Evolutionary conservation across 1,140 invertebrate species (phyloP).

Genomic region (Aphidius ervi): DNA sequence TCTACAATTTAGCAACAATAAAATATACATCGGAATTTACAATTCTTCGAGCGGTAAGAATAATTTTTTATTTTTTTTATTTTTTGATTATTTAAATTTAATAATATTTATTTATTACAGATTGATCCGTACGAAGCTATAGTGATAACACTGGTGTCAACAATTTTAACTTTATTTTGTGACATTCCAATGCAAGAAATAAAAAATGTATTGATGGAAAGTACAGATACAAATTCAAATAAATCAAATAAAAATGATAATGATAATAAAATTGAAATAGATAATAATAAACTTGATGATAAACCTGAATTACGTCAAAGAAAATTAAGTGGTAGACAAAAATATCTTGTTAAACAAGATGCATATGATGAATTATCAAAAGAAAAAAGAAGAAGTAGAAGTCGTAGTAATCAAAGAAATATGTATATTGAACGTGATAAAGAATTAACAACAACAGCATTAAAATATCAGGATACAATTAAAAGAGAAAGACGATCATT

Average conservation of each 20-base stretch:
- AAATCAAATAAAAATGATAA: slow-evolving; percentile 21
- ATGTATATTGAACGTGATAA: slow-evolving; percentile 8
- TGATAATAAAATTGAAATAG: slow-evolving; percentile 24
- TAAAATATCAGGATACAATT: slow-evolving; percentile 24
- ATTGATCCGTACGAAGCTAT: slow-evolving; percentile 43
- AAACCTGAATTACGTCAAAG: not conserved
- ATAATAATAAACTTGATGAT: slow-evolving; percentile 9
- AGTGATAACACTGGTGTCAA: slow-evolving; percentile 39
- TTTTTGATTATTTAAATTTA: slow-evolving; percentile 16
- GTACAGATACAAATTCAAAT: slow-evolving; percentile 28
- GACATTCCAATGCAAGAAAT: slow-evolving; percentile 57
- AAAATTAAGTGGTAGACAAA: slow-evolving; percentile 7
- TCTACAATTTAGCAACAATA: slow-evolving; percentile 58
- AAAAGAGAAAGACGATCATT: slow-evolving; percentile 31
- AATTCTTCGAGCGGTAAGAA: slow-evolving; percentile 52
- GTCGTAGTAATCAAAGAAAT: slow-evolving; percentile 24
- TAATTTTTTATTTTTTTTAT: slow-evolving; percentile 13
- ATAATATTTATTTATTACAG: slow-evolving; percentile 37
- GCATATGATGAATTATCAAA: slow-evolving; percentile 17
- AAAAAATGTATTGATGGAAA: slow-evolving; percentile 49
- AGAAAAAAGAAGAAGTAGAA: slow-evolving; percentile 20
- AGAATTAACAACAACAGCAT: slow-evolving; percentile 20
- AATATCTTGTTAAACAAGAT: slow-evolving; percentile 1
- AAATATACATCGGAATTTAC: slow-evolving; percentile 58
- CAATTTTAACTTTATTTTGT: slow-evolving; percentile 51